These are phyloP conservation scores for Atrichornis clamosus DNA, from an alignment of 2,113 vertebrate genomes.

Conservation along the genomic window DNA sequence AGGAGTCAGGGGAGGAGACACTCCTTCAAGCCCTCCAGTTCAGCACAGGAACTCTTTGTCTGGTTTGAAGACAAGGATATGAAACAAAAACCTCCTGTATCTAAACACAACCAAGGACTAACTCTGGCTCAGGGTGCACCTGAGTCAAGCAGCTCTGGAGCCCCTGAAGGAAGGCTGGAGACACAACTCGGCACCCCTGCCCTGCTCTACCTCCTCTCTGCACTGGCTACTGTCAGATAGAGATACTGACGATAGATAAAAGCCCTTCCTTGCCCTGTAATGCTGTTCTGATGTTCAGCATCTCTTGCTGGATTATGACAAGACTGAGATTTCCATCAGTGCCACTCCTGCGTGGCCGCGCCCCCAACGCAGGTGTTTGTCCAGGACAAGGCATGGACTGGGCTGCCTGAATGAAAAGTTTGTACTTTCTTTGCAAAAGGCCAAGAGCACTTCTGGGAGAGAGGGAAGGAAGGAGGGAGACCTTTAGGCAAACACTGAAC, in stretches of 20 bases:
- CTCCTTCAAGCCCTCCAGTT: not conserved
- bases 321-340: not conserved
- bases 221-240: not conserved
- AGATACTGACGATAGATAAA: not conserved
- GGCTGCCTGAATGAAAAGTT: not conserved
- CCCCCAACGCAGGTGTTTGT: not conserved
- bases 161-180: not conserved
- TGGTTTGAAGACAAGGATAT: not conserved
- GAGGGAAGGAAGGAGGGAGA: not conserved
- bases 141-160: not conserved
- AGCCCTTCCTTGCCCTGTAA: not conserved
- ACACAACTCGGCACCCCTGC: not conserved
- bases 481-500: not conserved
- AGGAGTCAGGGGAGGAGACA: not conserved
- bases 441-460: not conserved
- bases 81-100: accelerated
- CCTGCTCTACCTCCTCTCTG: not conserved
- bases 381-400: not conserved
- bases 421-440: not conserved
- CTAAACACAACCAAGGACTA: not conserved
- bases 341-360: not conserved
- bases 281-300: not conserved
- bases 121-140: not conserved
- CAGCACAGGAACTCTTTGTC: not conserved
- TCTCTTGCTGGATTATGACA: not conserved